phyloP scores from a whole-genome alignment of 1,140 invertebrate genomes.

The Diorhabda elongata region DNA sequence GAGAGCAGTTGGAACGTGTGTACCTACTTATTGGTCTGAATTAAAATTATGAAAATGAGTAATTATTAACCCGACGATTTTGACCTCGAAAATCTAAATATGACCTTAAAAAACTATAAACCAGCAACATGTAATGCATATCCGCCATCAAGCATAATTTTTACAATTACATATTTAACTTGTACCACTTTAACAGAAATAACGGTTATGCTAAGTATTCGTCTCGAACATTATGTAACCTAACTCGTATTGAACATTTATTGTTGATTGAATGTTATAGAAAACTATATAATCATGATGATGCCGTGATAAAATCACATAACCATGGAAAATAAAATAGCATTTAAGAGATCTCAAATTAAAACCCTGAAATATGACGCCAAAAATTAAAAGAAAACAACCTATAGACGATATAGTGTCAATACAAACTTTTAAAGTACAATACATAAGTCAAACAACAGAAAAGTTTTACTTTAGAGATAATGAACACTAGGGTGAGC shows the following conservation, averaged over 20 bases:
- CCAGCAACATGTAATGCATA: constrained; percentile 13
- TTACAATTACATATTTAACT: constrained; percentile 15
- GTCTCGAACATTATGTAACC: constrained; percentile 5
- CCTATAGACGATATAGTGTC: no score
- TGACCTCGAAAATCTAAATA: constrained; percentile 14
- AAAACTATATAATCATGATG: no score
- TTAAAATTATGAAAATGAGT: constrained; percentile 6
- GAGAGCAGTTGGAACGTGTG: neutral
- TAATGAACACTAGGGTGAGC: no score
- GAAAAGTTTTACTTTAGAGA: no score
- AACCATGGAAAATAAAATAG: no score
- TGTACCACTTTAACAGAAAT: neutral
- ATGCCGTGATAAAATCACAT: no score
- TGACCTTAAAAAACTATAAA: constrained; percentile 9
- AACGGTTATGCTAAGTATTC: constrained; percentile 5
- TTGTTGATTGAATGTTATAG: neutral
- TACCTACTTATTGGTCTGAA: neutral
- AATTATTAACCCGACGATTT: constrained; percentile 5
- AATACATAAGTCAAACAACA: no score
- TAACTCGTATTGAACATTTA: neutral
- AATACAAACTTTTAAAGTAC: no score
- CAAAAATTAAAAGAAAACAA: no score
- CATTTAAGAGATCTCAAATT: no score
- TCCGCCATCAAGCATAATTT: constrained; percentile 13
- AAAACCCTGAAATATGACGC: no score